Percentiles rank a stretch among this genome's conserved stretches.
Evolutionary conservation across 2,113 vertebrate genomes (phyloP).

Genomic region (Engraulis encrasicolus): DNA sequence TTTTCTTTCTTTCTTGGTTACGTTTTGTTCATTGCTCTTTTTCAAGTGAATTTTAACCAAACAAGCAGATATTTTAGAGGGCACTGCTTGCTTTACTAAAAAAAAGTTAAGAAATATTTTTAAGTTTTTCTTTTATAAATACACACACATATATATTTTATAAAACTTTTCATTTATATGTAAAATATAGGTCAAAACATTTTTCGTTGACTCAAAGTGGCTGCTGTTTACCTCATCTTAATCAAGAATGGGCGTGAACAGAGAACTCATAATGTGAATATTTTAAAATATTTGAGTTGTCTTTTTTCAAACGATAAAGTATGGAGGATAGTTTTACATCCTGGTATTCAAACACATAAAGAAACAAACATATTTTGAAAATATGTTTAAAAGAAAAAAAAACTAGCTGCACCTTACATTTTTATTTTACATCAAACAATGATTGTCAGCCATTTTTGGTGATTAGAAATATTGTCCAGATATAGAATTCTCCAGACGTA

Average conservation of each 20-base stretch:
- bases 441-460: conserved; percentile 65
- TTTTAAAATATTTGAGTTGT: conserved; percentile 72
- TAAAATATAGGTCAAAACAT: conserved; percentile 79
- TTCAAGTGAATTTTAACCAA: conserved; percentile 72
- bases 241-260: conserved; percentile 66
- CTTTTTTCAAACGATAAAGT: conserved; percentile 66
- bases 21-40: conserved; percentile 66
- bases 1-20: conserved; percentile 68
- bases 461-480: not conserved
- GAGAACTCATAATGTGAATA: conserved; percentile 76
- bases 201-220: conserved; percentile 70
- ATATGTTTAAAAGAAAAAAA: conserved; percentile 63
- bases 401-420: conserved; percentile 64
- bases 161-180: conserved; percentile 82
- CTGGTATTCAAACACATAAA: conserved; percentile 51
- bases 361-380: conserved; percentile 45
- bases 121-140: conserved; percentile 80
- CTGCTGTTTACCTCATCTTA: conserved; percentile 73
- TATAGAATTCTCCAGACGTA: not conserved
- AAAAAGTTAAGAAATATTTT: conserved; percentile 82
- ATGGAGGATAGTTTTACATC: conserved; percentile 61
- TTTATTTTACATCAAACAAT: conserved; percentile 70
- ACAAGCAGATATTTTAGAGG: conserved; percentile 84
- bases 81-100: conserved; percentile 83
- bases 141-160: conserved; percentile 85